phyloP scores from a whole-genome alignment of 1,140 invertebrate genomes.

The Tachypleus tridentatus region DNA sequence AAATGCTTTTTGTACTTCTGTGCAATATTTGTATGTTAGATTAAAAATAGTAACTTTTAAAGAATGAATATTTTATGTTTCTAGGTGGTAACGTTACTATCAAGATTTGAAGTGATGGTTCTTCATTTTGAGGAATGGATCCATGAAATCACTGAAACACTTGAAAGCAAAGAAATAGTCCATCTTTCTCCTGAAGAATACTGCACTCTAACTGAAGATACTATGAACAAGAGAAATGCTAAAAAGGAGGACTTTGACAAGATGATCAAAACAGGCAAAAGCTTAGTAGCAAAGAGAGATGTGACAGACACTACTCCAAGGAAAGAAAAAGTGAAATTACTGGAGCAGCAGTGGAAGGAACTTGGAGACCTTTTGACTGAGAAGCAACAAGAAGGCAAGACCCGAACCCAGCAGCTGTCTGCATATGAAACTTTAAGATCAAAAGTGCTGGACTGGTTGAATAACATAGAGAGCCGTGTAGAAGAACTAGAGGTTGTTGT shows the following conservation, averaged over 20 bases:
- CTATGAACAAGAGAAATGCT: constrained; percentile 40
- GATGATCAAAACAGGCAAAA: constrained; percentile 63
- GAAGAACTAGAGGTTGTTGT: constrained; percentile 64
- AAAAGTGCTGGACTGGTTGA: constrained; percentile 75
- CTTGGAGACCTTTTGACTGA: constrained; percentile 64
- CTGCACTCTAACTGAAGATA: constrained; percentile 45
- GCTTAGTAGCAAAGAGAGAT: constrained; percentile 73
- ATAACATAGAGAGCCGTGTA: constrained; percentile 55
- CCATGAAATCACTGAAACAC: constrained; percentile 50
- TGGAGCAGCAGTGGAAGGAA: constrained; percentile 81
- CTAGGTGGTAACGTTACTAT: constrained; percentile 45
- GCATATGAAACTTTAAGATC: constrained; percentile 72
- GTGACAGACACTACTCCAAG: constrained; percentile 72
- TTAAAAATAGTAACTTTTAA: no score
- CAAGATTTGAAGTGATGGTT: constrained; percentile 30
- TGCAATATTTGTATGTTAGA: no score
- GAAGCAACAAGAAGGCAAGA: constrained; percentile 63
- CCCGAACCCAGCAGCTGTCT: constrained; percentile 64
- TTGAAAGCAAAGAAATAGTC: constrained; percentile 56
- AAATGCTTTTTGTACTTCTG: no score
- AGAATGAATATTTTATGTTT: background rate
- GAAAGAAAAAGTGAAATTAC: constrained; percentile 69
- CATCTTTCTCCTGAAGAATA: constrained; percentile 48
- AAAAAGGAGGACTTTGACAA: constrained; percentile 54
- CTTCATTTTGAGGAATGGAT: constrained; percentile 35